Percentiles rank a stretch among this genome's conserved stretches.
phyloP scores from a whole-genome alignment of 1,140 invertebrate genomes.

The Ditylenchus dipsaci region DNA sequence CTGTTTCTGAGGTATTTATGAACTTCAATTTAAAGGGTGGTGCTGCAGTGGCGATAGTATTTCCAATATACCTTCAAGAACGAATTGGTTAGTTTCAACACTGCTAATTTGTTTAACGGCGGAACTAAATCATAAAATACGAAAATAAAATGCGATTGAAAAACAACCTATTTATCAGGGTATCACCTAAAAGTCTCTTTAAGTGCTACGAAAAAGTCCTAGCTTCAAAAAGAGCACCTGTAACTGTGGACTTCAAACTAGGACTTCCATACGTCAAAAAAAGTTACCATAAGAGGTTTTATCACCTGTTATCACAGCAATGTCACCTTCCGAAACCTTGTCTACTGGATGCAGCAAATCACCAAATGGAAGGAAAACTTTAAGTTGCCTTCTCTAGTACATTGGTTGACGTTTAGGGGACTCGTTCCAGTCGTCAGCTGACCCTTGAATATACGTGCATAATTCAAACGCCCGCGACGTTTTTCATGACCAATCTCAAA shows the following conservation, averaged over 20 bases:
- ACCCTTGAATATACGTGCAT: conserved; percentile 73
- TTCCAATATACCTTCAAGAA: neutral
- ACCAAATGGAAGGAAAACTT: conserved; percentile 73
- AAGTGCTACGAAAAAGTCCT: too few species aligned
- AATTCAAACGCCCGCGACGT: conserved; percentile 78
- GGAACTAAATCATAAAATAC: neutral
- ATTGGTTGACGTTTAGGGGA: neutral
- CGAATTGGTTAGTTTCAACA: conserved; percentile 1
- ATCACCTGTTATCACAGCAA: conserved; percentile 79
- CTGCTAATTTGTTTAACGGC: conserved; percentile 4
- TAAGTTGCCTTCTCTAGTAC: conserved; percentile 65
- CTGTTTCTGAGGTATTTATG: too few species aligned
- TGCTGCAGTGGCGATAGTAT: too few species aligned
- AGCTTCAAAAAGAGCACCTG: neutral
- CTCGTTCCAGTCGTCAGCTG: conserved; percentile 67
- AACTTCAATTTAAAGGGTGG: too few species aligned
- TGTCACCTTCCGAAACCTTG: conserved; percentile 68
- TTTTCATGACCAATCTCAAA: conserved; percentile 90
- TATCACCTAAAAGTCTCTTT: neutral
- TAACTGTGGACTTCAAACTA: conserved; percentile 2
- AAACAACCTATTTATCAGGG: neutral
- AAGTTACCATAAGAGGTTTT: conserved; percentile 80
- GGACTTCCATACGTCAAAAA: conserved; percentile 64
- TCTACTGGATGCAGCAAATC: conserved; percentile 76
- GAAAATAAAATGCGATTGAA: neutral